These are phyloP conservation scores for Chymomyza fuscimana DNA, from an alignment of 2,888 invertebrate genomes.

Conservation along the genomic window DNA sequence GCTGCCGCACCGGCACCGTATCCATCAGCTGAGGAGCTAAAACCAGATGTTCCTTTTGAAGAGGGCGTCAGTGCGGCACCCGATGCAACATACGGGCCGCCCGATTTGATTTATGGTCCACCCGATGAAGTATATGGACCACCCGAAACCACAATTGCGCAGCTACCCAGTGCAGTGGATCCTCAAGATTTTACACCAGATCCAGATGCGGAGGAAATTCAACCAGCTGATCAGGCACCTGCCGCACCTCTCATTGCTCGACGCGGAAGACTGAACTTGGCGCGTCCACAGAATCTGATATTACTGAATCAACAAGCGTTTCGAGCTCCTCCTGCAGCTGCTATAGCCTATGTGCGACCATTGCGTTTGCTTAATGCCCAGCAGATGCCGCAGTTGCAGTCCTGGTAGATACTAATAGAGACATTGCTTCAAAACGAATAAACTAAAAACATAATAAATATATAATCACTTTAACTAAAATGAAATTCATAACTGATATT, in stretches of 20 bases:
- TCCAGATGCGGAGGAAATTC: slow-evolving; percentile 60
- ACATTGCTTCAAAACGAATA: background rate
- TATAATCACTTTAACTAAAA: background rate
- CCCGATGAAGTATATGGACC: slow-evolving; percentile 40
- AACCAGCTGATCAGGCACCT: slow-evolving; percentile 25
- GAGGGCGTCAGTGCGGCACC: slow-evolving; percentile 48
- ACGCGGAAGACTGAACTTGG: background rate
- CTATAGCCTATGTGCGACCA: background rate
- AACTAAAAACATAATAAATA: background rate
- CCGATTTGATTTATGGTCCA: slow-evolving; percentile 46
- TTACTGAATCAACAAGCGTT: slow-evolving; percentile 8
- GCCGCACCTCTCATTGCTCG: slow-evolving; percentile 9
- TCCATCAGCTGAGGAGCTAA: slow-evolving; percentile 60
- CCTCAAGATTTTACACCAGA: slow-evolving; percentile 44
- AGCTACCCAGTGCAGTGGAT: slow-evolving; percentile 37
- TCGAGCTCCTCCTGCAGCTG: background rate
- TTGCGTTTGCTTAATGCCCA: background rate
- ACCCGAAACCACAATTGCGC: slow-evolving; percentile 38
- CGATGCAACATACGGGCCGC: slow-evolving; percentile 61
- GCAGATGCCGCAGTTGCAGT: background rate
- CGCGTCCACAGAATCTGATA: slow-evolving; percentile 13
- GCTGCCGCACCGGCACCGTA: slow-evolving; percentile 38
- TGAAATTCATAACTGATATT: background rate
- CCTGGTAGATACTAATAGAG: slow-evolving; percentile 9
- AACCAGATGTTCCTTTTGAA: slow-evolving; percentile 57